Percentiles rank a stretch among this genome's conserved stretches.
Conservation (phyloP, 23 tunicate species). For the Trididemnum clinides region DNA sequence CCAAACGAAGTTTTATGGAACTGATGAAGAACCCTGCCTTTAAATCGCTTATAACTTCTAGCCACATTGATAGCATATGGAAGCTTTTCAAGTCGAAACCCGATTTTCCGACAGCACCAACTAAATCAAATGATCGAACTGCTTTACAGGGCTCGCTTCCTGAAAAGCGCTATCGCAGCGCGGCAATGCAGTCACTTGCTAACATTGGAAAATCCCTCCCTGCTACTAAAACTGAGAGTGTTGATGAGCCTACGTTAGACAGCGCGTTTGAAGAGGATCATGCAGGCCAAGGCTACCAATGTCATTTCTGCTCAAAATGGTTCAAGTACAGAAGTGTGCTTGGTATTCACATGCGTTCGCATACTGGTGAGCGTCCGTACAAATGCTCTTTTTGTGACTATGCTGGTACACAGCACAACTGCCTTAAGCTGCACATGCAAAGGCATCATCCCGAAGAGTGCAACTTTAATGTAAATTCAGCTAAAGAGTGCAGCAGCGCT, state of each 20-base stretch:
- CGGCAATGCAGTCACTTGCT: conserved; percentile 91
- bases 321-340: conserved; percentile 84
- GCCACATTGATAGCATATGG: not conserved
- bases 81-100: not conserved
- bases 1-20: not conserved
- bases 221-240: not conserved
- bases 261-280: not conserved
- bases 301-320: conserved; percentile 76
- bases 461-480: not conserved
- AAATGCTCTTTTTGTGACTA: conserved; percentile 75
- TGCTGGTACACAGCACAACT: conserved; percentile 93
- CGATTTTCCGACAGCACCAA: not conserved
- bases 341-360: conserved; percentile 83
- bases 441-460: conserved; percentile 73
- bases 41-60: not conserved
- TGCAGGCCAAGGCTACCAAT: conserved; percentile 50
- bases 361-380: conserved; percentile 90
- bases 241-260: not conserved
- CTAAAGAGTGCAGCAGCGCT: no score
- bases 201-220: conserved; percentile 60
- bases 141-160: not conserved
- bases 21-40: conserved; percentile 22
- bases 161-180: conserved; percentile 51
- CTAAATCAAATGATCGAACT: not conserved
- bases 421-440: conserved; percentile 84